Base-by-base conservation (phyloP, 2,888 invertebrate genomes). In the Lithophane semibrunnea region DNA sequence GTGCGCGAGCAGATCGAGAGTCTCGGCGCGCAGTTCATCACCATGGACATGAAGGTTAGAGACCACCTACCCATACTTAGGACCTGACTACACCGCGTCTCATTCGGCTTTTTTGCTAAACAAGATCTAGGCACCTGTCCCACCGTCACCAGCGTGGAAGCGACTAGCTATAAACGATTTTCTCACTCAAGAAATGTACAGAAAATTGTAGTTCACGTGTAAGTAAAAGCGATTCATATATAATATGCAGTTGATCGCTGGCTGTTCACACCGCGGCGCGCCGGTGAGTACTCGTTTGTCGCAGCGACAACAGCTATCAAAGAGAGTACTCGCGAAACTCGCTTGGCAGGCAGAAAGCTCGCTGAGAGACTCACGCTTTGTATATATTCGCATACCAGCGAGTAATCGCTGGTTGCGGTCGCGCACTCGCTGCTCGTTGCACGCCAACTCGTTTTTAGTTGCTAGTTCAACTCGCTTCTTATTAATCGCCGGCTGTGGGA, bases 1-100 rank as follows among this genome's bases (percentile, higher is more conserved):
- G 98, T 98, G 54, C 97, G 98, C 88, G 98, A 98, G 91, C 98
- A 98, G 95, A 98, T 99, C 16, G 98, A 99, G 94, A 98, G 98
- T 63, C 97, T 99, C 90, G 99, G 99, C 29, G 99, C 98, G 1
- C 98, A 99, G 94, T 99, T 98, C 94, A 97, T 99, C 84, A 98
- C 98, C 84, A 97, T 98, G 91, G 97, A 97, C 67, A 97, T 98
- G 88, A 97, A 98, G 97, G 98, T 98, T 72, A 87, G 80, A 75
- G 13, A 47, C 13, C 44, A 29, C 44, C 37, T 56, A 58, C 21
- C 24, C 1, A 18, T 12, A 18, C 29, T 56, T 29, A 16, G 4
- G n/a, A 21, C 61, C 18, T 13, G 9, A 61, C 42, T 44, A 29
- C 16, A 54, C n/a, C 13, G 3, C 2, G 4, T 58, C 42, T 60